Evolutionary conservation across 2,797 vertebrate genomes (phyloP).

Genomic region (Galaxias olidus): DNA sequence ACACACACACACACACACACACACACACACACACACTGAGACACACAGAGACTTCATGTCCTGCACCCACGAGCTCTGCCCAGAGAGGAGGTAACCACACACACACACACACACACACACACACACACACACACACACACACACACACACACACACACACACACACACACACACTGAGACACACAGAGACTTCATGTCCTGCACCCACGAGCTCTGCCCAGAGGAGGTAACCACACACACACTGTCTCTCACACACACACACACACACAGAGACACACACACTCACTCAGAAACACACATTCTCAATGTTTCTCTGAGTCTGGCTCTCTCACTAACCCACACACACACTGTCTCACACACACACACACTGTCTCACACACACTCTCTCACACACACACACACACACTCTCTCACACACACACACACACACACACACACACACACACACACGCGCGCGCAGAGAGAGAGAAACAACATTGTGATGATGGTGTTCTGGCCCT

Average conservation of each 20-base stretch:
- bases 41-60: constrained; percentile 94
- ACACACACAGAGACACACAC: neutral
- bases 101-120: too few relatives aligned
- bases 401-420: neutral
- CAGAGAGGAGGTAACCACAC: constrained; percentile 89
- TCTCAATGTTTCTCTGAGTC: too few relatives aligned
- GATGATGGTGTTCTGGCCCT: neutral
- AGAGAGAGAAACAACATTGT: too few relatives aligned
- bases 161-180: neutral
- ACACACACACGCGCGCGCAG: constrained; percentile 4
- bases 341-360: constrained; percentile 1
- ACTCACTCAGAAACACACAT: neutral
- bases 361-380: neutral
- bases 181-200: constrained; percentile 99
- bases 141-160: too few relatives aligned
- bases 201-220: constrained; percentile 96
- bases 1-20: neutral
- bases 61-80: constrained; percentile 97
- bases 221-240: constrained; percentile 86
- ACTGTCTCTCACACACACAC: neutral
- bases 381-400: constrained; percentile 6
- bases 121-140: too few relatives aligned
- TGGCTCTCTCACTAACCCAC: neutral
- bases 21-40: neutral
- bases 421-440: constrained; percentile 6